Conservation (phyloP, 2,113 vertebrate genomes). For the Pygoscelis antarcticus region DNA sequence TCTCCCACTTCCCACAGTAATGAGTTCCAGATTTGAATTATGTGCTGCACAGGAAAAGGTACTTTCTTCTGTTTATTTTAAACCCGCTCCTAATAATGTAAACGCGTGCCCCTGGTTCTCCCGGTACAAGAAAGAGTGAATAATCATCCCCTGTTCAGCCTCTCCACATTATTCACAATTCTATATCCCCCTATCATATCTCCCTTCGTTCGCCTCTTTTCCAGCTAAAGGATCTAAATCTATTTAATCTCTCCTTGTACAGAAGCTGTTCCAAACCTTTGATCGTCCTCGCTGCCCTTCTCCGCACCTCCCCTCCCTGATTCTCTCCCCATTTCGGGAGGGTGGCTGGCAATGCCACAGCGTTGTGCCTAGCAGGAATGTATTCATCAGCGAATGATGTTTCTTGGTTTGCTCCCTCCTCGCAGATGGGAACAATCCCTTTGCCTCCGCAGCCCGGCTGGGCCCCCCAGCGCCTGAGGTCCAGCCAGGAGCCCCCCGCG, state of each 20-base stretch:
- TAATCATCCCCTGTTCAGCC: slow-evolving; percentile 26
- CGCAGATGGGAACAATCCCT: background rate
- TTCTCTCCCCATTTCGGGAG: background rate
- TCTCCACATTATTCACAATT: slow-evolving; percentile 18
- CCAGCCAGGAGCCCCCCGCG: background rate
- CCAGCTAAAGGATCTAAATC: slow-evolving; percentile 43
- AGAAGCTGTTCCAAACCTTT: slow-evolving; percentile 47
- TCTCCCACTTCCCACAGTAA: background rate
- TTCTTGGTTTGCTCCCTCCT: background rate
- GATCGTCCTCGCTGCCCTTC: slow-evolving; percentile 10
- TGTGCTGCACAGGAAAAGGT: slow-evolving; percentile 24
- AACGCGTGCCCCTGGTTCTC: background rate
- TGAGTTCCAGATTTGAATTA: slow-evolving; percentile 59
- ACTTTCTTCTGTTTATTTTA: slow-evolving; percentile 60
- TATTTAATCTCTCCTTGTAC: slow-evolving; percentile 56
- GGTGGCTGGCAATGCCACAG: background rate
- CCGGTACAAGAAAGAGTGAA: background rate
- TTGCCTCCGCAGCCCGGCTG: background rate
- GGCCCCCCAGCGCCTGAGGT: background rate
- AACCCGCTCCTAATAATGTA: slow-evolving; percentile 32
- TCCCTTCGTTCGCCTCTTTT: slow-evolving; percentile 1
- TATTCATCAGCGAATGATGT: background rate
- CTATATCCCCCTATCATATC: background rate
- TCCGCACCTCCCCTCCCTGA: background rate
- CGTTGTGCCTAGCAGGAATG: background rate